A percentile compares a stretch with the other conserved stretches of the same genome.
Conservation (phyloP, 2,888 invertebrate species). For the Ectemnius lituratus region DNA sequence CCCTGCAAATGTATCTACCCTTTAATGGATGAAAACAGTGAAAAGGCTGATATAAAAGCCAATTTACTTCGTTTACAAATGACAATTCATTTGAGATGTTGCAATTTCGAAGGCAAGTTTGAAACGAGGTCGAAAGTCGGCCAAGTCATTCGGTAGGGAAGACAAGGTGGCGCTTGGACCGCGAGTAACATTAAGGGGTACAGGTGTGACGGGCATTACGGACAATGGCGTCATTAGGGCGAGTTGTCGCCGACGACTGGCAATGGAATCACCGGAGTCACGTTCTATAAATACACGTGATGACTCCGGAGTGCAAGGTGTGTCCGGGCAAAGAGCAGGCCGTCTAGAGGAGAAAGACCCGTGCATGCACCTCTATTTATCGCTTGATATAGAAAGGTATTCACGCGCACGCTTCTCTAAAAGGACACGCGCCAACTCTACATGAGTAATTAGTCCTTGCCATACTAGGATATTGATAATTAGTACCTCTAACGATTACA, state of each 20-base stretch:
- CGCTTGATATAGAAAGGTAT: conserved; percentile 3
- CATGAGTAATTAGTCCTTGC: background rate
- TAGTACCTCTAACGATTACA: background rate
- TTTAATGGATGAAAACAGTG: too few species aligned
- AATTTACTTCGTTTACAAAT: too few species aligned
- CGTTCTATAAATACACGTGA: conserved; percentile 69
- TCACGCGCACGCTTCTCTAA: background rate
- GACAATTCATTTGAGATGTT: too few species aligned
- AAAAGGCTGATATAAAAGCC: too few species aligned
- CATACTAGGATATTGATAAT: background rate
- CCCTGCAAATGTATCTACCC: too few species aligned
- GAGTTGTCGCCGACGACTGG: conserved; percentile 54
- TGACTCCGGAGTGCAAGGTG: conserved; percentile 61
- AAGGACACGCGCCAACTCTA: background rate
- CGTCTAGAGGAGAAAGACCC: conserved; percentile 44
- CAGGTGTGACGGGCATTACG: conserved; percentile 60
- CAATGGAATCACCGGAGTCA: conserved; percentile 65
- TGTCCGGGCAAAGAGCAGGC: conserved; percentile 46
- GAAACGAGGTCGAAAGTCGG: background rate
- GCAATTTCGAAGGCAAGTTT: too few species aligned
- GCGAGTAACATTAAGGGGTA: conserved; percentile 27
- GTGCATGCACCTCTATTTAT: conserved; percentile 3
- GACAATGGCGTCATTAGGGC: conserved; percentile 65
- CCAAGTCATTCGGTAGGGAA: background rate
- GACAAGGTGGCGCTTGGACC: background rate